phyloP scores from a whole-genome alignment of 1,140 invertebrate species.

The Drosophila rhopaloa region DNA sequence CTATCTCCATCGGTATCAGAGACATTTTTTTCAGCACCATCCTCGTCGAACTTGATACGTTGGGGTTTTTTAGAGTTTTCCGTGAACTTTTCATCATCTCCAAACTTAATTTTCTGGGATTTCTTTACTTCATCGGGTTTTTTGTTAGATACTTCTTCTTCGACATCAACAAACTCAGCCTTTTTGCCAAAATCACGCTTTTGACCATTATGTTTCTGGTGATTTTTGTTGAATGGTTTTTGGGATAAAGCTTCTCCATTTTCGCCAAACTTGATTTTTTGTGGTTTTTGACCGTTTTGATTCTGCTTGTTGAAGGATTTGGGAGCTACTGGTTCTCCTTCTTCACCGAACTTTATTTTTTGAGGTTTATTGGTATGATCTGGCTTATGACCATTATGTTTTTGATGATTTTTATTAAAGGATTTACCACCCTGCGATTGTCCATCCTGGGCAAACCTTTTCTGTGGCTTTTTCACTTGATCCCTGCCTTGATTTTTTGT shows the following conservation, averaged over 20 bases:
- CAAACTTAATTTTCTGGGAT: constrained; percentile 47
- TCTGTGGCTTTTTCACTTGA: constrained; percentile 38
- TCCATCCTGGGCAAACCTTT: constrained; percentile 30
- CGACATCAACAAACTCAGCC: constrained; percentile 25
- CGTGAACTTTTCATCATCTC: constrained; percentile 24
- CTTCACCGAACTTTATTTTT: constrained; percentile 37
- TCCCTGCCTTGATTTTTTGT: constrained; percentile 22
- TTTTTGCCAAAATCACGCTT: constrained; percentile 16
- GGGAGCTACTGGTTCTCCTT: constrained; percentile 11
- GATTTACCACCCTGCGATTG: constrained; percentile 6
- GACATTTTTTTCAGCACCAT: constrained; percentile 37
- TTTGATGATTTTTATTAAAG: constrained; percentile 15
- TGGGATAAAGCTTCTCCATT: constrained; percentile 57
- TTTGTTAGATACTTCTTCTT: constrained; percentile 5
- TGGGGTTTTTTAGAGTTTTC: constrained; percentile 55
- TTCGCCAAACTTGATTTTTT: constrained; percentile 76
- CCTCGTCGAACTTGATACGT: constrained; percentile 70
- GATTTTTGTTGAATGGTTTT: constrained; percentile 22
- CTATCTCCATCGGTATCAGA: constrained; percentile 50
- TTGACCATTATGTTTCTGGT: constrained; percentile 22
- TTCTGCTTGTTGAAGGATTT: constrained; percentile 3
- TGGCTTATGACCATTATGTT: constrained; percentile 7
- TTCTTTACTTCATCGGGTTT: constrained; percentile 28
- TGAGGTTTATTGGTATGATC: constrained; percentile 39
- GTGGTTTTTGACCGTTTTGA: constrained; percentile 11